Conservation (phyloP, 2,888 invertebrate species). For the Cyclophora albipunctata region DNA sequence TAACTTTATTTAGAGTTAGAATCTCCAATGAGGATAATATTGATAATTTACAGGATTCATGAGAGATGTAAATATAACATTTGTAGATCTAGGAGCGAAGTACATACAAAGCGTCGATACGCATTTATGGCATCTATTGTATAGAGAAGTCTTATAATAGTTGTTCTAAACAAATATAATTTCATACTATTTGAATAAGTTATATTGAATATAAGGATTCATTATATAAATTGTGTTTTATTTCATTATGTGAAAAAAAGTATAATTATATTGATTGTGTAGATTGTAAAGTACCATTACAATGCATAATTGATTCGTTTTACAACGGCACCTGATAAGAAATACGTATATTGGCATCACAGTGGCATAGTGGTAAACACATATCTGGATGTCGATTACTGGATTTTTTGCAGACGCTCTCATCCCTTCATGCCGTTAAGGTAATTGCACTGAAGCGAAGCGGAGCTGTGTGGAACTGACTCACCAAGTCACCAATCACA, state of each 20-base stretch:
- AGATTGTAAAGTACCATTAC: too few relatives aligned
- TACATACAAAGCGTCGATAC: conserved; percentile 34
- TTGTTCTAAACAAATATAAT: conserved; percentile 51
- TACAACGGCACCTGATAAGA: too few relatives aligned
- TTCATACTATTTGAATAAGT: conserved; percentile 40
- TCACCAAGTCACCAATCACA: too few relatives aligned
- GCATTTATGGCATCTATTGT: conserved; percentile 51
- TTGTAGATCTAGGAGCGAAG: conserved; percentile 33
- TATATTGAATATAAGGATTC: conserved; percentile 53
- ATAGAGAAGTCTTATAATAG: conserved; percentile 47
- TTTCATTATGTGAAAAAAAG: conserved; percentile 2
- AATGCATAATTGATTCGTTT: too few relatives aligned
- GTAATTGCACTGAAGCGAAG: too few relatives aligned
- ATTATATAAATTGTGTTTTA: conserved; percentile 27
- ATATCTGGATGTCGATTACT: too few relatives aligned
- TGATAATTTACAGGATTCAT: conserved; percentile 23
- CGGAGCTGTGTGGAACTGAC: too few relatives aligned
- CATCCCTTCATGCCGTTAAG: too few relatives aligned
- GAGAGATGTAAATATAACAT: conserved; percentile 31
- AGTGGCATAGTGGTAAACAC: too few relatives aligned
- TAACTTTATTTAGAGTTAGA: conserved; percentile 22
- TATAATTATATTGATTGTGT: too few relatives aligned
- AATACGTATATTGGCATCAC: too few relatives aligned
- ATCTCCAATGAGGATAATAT: conserved; percentile 11
- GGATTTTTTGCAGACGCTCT: too few relatives aligned